Evolutionary conservation across 2,888 invertebrate species (phyloP).

Genomic region (Crossocerus cetratus): DNA sequence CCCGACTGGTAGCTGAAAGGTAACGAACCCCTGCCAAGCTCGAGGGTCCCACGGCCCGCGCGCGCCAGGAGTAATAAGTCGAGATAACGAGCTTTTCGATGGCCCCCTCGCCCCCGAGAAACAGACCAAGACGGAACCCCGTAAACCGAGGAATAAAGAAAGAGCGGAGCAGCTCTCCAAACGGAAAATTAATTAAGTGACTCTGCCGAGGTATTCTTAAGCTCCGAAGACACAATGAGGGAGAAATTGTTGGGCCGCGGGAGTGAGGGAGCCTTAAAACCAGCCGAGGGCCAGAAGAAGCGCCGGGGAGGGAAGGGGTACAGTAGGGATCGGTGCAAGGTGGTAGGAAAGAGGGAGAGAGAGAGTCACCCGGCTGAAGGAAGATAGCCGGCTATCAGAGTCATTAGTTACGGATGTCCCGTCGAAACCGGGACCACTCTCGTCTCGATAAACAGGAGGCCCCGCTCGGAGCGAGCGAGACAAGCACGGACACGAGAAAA

Average conservation of each 20-base stretch:
- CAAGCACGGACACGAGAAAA: conserved; percentile 25
- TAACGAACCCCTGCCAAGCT: conserved; percentile 34
- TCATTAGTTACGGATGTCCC: conserved; percentile 76
- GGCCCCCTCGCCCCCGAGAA: conserved; percentile 34
- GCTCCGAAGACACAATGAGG: conserved; percentile 64
- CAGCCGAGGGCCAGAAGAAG: too few species aligned
- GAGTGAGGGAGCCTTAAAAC: too few species aligned
- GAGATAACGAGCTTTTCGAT: conserved; percentile 69
- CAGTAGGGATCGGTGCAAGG: conserved; percentile 10
- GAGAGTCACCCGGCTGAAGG: conserved; percentile 36
- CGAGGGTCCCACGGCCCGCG: conserved; percentile 4
- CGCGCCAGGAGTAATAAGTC: conserved; percentile 60
- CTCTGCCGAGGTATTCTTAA: conserved; percentile 67
- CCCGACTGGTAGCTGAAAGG: conserved; percentile 52
- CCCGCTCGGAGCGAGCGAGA: conserved; percentile 45
- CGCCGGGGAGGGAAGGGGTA: conserved; percentile 23
- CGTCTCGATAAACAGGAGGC: conserved; percentile 72
- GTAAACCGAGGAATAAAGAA: too few species aligned
- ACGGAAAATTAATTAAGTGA: conserved; percentile 73
- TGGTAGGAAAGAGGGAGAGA: conserved; percentile 25
- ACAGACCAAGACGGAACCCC: too few species aligned
- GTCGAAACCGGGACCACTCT: conserved; percentile 73
- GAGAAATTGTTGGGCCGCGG: conserved; percentile 50
- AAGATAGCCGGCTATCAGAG: conserved; percentile 71
- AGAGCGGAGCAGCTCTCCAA: conserved; percentile 45